Base-by-base conservation (phyloP, 2,888 invertebrate genomes). In the Drosophila histrio region DNA sequence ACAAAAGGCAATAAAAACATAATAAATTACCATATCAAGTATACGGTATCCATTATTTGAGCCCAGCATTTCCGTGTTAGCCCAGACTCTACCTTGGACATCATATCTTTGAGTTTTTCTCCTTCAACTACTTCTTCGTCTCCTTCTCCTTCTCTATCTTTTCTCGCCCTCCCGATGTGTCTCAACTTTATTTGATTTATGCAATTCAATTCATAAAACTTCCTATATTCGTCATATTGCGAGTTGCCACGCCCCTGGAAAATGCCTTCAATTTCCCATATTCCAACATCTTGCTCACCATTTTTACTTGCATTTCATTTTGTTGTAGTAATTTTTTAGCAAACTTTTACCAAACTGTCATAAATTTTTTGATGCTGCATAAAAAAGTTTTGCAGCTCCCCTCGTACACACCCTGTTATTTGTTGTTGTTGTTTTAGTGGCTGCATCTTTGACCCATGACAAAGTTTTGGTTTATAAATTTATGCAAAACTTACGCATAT, bases 1-100 rank as follows among this genome's bases (percentile, higher is more conserved):
- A 87, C 89, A 84, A 87, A 77, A 77, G 79, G 82, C 87, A 89
- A 89, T 89, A 89, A 90, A 85, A 89, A 85, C 78, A 84, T 89
- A 88, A 89, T 90, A 90, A 89, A 89, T 89, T 88, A 89, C 89
- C 86, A 89, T 89, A 90, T 89, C 89, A 89, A 90, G 84, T 89
- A 85, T 85, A 49, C 79, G 74, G 71, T 56, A 72, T 62, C 77
- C 74, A 74, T 74, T 74, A 74, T 77, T 66, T 75, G 54, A 43
- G 67, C 67, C 72, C 80, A 77, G 79, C 84, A 72, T 83, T 82
- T 82, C 87, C 87, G 70, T 83, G 72, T 86, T 69, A 66, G 41
- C 53, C 53, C 54, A 50, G 52, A 11, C 17, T 13, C 19, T 28
- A n/a, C 7, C 49, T 41, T 32, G 34, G 30, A 34, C 41, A 36